phyloP scores from a whole-genome alignment of 2,797 vertebrate species.

The Knipowitschia caucasica region DNA sequence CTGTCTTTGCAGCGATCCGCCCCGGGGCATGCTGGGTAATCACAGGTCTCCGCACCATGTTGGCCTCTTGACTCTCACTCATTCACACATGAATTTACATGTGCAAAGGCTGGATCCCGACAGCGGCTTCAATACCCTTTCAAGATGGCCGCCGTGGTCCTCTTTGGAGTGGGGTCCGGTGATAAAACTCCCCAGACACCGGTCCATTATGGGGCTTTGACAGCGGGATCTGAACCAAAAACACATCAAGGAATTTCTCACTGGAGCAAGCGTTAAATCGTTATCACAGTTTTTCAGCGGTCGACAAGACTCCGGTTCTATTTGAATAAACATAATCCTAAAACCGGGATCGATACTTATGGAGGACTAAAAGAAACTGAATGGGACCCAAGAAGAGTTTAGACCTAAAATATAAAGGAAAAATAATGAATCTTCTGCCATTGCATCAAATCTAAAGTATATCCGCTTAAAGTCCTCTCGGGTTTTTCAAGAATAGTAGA shows the following conservation, averaged over 20 bases:
- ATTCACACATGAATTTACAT: conserved; percentile 28
- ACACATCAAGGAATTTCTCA: conserved; percentile 42
- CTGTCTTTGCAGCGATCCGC: conserved; percentile 38
- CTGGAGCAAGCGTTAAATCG: conserved; percentile 31
- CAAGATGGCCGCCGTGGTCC: conserved; percentile 46
- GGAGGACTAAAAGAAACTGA: conserved; percentile 20
- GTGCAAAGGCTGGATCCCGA: conserved; percentile 30
- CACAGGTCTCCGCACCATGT: conserved; percentile 38
- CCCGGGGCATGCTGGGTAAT: conserved; percentile 56
- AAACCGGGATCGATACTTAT: conserved; percentile 31
- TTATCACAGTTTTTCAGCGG: conserved; percentile 52
- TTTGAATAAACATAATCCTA: conserved; percentile 37
- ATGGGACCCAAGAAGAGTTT: neutral
- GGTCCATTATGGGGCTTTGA: conserved; percentile 57
- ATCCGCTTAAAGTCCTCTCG: too few species aligned
- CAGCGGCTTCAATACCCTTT: conserved; percentile 64
- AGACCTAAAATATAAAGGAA: too few species aligned
- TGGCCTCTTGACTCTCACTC: conserved; percentile 58
- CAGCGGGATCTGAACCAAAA: conserved; percentile 37
- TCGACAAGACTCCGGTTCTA: conserved; percentile 20
- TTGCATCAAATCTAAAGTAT: too few species aligned
- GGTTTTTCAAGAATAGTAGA: too few species aligned
- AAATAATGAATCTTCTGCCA: too few species aligned
- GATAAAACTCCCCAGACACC: conserved; percentile 73
- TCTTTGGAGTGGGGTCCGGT: conserved; percentile 49